Base-by-base conservation (phyloP, 2,888 invertebrate genomes). In the Alviniconcha strummeri region DNA sequence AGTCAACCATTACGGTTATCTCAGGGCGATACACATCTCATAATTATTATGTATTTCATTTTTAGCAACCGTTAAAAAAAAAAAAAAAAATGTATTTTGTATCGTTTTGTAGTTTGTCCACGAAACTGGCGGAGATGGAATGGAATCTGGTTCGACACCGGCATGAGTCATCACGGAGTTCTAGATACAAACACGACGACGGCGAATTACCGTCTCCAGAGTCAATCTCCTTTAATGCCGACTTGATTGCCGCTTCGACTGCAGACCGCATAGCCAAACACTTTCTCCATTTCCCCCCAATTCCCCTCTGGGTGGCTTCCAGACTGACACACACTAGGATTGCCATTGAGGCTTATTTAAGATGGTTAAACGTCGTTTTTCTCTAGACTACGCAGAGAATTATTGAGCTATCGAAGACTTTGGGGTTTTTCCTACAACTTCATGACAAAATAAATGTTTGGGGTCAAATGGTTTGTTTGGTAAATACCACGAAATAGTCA, bases 291-390 rank as follows among this genome's bases (percentile, higher is more conserved):
- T 71, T 71, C 71, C 19, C n/a, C 71, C 60, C 13, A n/a, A 1
- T 17, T 71, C n/a, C 71, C 71, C 71, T 71, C 36, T 71, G 71
- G 71, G 71, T 17, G 19, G 17, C 17, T 19, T 17, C 71, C 71
- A 71, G 71, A 17, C 71, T 19, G 17, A n/a, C 71, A 17, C 60
- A 13, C 60, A 60, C 77, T 57, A 19, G n/a, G 7, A 36, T n/a
- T 7, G 77, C 77, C 57, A n/a, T 77, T 36, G 64, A 17, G 60
- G 17, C 52, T 78, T 78, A 78, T 78, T 64, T 60, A 78, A 64
- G 78, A 36, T 15, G 36, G 64, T 60, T 36, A 64, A 36, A 64
- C 60, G 78, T 78, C 78, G 7, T 78, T 60, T 36, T 78, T 4
- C 36, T 78, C 78, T 9, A 52, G 64, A 7, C 64, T 78, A 36